These are phyloP conservation scores for Chondrilla cf. caribensis DNA, from an alignment of 37 sponge, comb jelly and placozoan species.

Conservation along the genomic window DNA sequence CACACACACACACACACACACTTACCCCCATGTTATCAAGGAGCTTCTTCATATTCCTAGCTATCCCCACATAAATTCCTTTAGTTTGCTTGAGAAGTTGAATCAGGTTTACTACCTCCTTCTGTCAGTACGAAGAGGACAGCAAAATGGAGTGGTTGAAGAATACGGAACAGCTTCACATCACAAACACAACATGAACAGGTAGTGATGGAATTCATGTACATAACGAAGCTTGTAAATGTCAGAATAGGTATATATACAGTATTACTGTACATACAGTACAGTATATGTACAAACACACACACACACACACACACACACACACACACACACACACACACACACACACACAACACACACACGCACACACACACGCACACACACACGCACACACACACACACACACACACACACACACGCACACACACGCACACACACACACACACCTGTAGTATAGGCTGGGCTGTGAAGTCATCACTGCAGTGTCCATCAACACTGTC, in stretches of 20 bases:
- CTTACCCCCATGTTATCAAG: not conserved
- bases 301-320: not conserved
- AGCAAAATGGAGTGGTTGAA: not conserved
- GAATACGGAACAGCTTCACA: no score
- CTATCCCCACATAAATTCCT: constrained; percentile 53
- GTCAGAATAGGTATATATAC: not conserved
- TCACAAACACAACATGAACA: no score
- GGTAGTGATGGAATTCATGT: not conserved
- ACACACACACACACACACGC: not conserved
- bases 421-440: not conserved
- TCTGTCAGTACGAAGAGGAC: not conserved
- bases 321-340: no score
- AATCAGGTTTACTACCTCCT: constrained; percentile 22
- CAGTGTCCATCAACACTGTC: constrained; percentile 24
- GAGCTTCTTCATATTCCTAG: constrained; percentile 32
- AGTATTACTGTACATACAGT: not conserved
- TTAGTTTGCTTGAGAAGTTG: constrained; percentile 32
- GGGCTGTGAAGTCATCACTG: constrained; percentile 40
- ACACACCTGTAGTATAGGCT: constrained; percentile 12
- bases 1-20: constrained; percentile 22
- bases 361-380: not conserved
- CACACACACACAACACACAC: no score
- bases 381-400: constrained; percentile 3
- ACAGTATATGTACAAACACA: not conserved
- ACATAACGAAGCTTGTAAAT: not conserved